Evolutionary conservation across 1,140 invertebrate genomes (phyloP).

Genomic region (Phymorhynchus buccinoides): DNA sequence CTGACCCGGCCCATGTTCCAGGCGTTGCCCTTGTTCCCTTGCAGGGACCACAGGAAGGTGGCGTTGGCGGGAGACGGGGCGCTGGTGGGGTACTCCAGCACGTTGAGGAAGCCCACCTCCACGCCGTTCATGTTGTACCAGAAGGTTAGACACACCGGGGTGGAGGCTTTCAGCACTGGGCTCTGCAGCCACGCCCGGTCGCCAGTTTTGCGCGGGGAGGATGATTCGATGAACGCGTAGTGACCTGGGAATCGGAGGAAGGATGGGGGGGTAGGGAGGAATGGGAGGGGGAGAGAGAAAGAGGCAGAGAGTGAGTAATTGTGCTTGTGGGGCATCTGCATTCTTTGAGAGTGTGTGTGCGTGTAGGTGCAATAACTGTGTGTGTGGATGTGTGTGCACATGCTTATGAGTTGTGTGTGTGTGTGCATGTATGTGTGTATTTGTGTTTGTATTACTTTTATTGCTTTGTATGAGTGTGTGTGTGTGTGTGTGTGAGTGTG

Average conservation of each 20-base stretch:
- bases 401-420: background rate
- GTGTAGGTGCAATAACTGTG: too few species aligned
- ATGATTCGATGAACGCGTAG: constrained; percentile 68
- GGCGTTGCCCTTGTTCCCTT: constrained; percentile 54
- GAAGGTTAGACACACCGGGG: constrained; percentile 69
- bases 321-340: too few species aligned
- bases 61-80: background rate
- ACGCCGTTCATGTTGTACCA: constrained; percentile 83
- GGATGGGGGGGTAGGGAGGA: too few species aligned
- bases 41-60: constrained; percentile 52
- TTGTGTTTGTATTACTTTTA: background rate
- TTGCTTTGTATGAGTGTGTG: background rate
- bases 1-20: constrained; percentile 54
- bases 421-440: background rate
- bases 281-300: too few species aligned
- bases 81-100: constrained; percentile 43
- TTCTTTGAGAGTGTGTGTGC: too few species aligned
- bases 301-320: too few species aligned
- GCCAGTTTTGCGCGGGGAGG: constrained; percentile 53
- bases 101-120: constrained; percentile 58
- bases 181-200: constrained; percentile 67
- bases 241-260: constrained; percentile 61
- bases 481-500: background rate
- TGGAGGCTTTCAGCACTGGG: constrained; percentile 51
- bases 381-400: background rate